Evolutionary conservation across 2,888 invertebrate genomes (phyloP).

Genomic region (Acleris cristana): DNA sequence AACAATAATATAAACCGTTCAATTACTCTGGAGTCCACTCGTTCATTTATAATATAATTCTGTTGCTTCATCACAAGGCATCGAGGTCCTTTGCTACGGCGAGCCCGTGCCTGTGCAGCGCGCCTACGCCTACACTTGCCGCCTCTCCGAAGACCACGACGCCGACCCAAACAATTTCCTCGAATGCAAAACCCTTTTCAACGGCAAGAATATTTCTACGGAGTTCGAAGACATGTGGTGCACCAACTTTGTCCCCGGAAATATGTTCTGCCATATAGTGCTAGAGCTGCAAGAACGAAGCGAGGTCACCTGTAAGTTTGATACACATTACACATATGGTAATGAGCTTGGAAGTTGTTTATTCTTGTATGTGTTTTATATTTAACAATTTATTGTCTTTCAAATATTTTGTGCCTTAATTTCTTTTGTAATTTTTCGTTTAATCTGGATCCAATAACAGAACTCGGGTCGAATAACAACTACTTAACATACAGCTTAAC

Average conservation of each 20-base stretch:
- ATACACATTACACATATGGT: too few relatives aligned
- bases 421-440: too few relatives aligned
- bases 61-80: constrained; percentile 55
- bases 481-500: too few relatives aligned
- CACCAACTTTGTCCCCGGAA: constrained; percentile 64
- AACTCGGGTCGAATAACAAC: too few relatives aligned
- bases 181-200: constrained; percentile 84
- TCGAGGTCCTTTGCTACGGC: constrained; percentile 72
- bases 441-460: too few relatives aligned
- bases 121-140: constrained; percentile 66
- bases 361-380: too few relatives aligned
- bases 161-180: constrained; percentile 49
- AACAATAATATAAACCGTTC: too few relatives aligned
- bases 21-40: too few relatives aligned
- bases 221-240: constrained; percentile 88
- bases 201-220: constrained; percentile 87
- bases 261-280: constrained; percentile 67
- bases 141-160: constrained; percentile 56
- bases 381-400: too few relatives aligned
- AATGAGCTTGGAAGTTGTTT: too few relatives aligned
- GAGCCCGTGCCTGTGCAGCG: constrained; percentile 59
- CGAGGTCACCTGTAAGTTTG: constrained; percentile 69
- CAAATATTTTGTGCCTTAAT: too few relatives aligned
- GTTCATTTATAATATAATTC: too few relatives aligned
- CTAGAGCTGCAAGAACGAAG: constrained; percentile 65